phyloP scores from a whole-genome alignment of 2,888 invertebrate genomes.

The Cephus spinipes region DNA sequence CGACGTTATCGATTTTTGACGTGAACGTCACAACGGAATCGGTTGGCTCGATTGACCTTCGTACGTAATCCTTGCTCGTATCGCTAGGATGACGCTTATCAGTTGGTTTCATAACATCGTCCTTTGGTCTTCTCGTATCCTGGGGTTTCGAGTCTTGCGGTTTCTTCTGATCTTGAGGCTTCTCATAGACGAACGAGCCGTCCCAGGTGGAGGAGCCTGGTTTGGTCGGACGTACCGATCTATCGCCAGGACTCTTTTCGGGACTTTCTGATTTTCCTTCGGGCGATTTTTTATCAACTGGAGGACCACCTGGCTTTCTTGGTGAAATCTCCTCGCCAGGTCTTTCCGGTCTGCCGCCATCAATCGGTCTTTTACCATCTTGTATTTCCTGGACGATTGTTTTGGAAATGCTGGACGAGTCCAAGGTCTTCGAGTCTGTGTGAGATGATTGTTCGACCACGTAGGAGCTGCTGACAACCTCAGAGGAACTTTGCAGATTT shows the following conservation, averaged over 20 bases:
- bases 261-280: slow-evolving; percentile 26
- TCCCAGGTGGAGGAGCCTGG: slow-evolving; percentile 59
- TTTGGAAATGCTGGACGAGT: slow-evolving; percentile 29
- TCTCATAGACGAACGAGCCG: slow-evolving; percentile 52
- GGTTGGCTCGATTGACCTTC: neutral
- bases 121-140: slow-evolving; percentile 26
- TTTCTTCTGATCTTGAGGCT: slow-evolving; percentile 30
- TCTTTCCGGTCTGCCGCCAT: slow-evolving; percentile 13
- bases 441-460: slow-evolving; percentile 20
- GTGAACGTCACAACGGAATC: neutral
- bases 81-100: slow-evolving; percentile 14
- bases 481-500: slow-evolving; percentile 13
- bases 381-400: slow-evolving; percentile 15
- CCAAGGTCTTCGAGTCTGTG: slow-evolving; percentile 29
- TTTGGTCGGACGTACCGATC: slow-evolving; percentile 43
- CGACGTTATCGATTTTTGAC: slow-evolving; percentile 18
- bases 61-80: neutral
- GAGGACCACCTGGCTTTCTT: slow-evolving; percentile 14
- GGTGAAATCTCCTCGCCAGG: slow-evolving; percentile 8
- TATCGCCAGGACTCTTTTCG: slow-evolving; percentile 41
- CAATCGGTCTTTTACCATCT: slow-evolving; percentile 13
- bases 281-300: neutral
- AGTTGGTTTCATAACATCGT: slow-evolving; percentile 3
- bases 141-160: slow-evolving; percentile 20
- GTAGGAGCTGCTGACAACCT: slow-evolving; percentile 14